Evolutionary conservation across 2,797 vertebrate genomes (phyloP).

Genomic region (Characodon lateralis): DNA sequence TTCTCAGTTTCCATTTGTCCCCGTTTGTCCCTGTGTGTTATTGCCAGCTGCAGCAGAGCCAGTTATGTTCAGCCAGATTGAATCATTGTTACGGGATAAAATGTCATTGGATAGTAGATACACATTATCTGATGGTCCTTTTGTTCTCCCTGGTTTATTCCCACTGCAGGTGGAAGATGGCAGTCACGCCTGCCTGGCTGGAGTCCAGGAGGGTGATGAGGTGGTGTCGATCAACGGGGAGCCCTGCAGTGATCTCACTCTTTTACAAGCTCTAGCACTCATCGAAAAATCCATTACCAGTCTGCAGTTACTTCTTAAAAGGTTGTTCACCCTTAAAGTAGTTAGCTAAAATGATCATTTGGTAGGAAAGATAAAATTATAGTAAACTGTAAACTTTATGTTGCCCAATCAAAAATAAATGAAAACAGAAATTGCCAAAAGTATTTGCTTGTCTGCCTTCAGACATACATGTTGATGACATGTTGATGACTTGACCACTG

Average conservation of each 20-base stretch:
- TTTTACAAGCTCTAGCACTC: constrained; percentile 85
- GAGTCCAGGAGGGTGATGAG: constrained; percentile 90
- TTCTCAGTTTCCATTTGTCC: neutral
- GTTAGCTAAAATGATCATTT: neutral
- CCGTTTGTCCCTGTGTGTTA: too few species aligned
- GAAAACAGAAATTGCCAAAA: neutral
- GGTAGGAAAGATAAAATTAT: neutral
- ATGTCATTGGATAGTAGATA: neutral
- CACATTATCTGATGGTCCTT: neutral
- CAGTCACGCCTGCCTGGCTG: constrained; percentile 85
- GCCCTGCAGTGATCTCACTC: constrained; percentile 87
- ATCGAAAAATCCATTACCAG: constrained; percentile 84
- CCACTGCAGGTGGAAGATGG: constrained; percentile 81
- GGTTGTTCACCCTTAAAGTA: constrained; percentile 72
- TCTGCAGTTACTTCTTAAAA: constrained; percentile 92
- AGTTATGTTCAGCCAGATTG: neutral
- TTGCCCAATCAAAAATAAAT: neutral
- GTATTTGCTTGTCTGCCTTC: neutral
- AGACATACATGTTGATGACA: neutral
- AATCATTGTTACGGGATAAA: neutral
- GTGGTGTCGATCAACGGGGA: constrained; percentile 92
- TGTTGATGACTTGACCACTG: neutral
- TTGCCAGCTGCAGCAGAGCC: neutral
- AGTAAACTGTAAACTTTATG: neutral
- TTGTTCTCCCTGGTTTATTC: neutral